A percentile compares a stretch with the other conserved stretches of the same genome.
phyloP scores from a whole-genome alignment of 2,797 vertebrate species.

The Yasuhikotakia modesta region DNA sequence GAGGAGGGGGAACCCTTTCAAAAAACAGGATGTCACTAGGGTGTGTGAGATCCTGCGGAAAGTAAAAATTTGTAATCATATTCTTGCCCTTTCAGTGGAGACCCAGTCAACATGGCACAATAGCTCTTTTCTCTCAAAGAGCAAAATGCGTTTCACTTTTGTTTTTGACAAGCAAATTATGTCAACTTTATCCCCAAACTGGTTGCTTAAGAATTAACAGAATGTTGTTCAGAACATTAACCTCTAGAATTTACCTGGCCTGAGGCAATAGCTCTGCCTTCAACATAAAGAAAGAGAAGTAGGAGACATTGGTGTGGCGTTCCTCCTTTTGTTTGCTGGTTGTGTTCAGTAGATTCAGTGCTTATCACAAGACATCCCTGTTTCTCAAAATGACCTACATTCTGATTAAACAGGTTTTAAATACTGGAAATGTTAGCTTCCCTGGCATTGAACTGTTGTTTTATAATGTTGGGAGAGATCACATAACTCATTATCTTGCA shows the following conservation, averaged over 20 bases:
- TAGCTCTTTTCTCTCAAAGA: slow-evolving; percentile 73
- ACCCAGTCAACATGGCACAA: slow-evolving; percentile 75
- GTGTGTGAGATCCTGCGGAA: slow-evolving; percentile 85
- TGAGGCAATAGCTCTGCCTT: neutral
- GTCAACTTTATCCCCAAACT: neutral
- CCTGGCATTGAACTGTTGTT: neutral
- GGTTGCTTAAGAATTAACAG: slow-evolving; percentile 1
- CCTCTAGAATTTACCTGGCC: neutral
- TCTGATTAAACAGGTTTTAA: neutral
- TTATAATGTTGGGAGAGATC: neutral
- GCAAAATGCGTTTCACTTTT: neutral
- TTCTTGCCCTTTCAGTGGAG: slow-evolving; percentile 79
- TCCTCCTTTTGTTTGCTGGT: neutral
- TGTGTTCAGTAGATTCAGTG: neutral
- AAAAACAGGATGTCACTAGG: slow-evolving; percentile 86
- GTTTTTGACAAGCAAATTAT: neutral
- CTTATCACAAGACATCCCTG: too few relatives aligned
- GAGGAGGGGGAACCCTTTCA: slow-evolving; percentile 70
- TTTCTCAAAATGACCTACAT: neutral
- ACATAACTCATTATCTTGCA: neutral
- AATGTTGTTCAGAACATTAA: neutral
- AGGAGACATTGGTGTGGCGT: neutral
- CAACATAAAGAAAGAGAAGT: neutral
- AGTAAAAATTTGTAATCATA: slow-evolving; percentile 81
- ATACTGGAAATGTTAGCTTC: neutral